Evolutionary conservation across 37 sponge, comb jelly and placozoan species (phyloP).

Genomic region (Theonella swinhoei): DNA sequence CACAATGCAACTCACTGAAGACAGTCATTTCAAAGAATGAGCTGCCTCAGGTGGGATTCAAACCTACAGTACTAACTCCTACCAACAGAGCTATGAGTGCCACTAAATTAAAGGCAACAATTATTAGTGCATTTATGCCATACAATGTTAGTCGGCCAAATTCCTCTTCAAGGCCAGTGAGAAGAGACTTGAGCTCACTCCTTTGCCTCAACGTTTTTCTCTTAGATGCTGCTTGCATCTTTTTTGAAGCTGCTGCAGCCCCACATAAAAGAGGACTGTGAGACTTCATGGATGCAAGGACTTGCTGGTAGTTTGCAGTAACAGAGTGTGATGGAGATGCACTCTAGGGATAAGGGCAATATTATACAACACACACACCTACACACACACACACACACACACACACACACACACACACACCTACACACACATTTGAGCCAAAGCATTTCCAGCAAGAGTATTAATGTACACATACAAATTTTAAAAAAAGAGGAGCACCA

Average conservation of each 20-base stretch:
- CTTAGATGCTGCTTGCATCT: not conserved
- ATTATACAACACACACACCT: not conserved
- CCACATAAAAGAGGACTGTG: conserved; percentile 73
- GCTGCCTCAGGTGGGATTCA: too few species aligned
- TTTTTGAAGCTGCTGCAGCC: conserved; percentile 34
- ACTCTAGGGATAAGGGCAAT: conserved; percentile 25
- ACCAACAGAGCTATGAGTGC: too few species aligned
- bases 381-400: not conserved
- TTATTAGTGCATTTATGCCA: too few species aligned
- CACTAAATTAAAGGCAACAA: too few species aligned
- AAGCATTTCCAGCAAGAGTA: too few species aligned
- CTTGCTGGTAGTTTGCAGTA: conserved; percentile 68
- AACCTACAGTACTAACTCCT: too few species aligned
- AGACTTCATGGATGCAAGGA: conserved; percentile 66
- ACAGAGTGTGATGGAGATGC: conserved; percentile 77
- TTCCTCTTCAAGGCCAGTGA: conserved; percentile 54
- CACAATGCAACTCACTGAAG: too few species aligned
- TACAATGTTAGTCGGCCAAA: conserved; percentile 49
- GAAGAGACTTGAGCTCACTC: conserved; percentile 45
- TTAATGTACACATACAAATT: too few species aligned
- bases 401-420: not conserved
- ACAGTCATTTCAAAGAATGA: too few species aligned
- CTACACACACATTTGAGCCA: too few species aligned
- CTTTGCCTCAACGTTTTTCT: not conserved
- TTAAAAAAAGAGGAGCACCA: not conserved